Evolutionary conservation across 2,113 vertebrate species (phyloP).

Genomic region (Takifugu bimaculatus): DNA sequence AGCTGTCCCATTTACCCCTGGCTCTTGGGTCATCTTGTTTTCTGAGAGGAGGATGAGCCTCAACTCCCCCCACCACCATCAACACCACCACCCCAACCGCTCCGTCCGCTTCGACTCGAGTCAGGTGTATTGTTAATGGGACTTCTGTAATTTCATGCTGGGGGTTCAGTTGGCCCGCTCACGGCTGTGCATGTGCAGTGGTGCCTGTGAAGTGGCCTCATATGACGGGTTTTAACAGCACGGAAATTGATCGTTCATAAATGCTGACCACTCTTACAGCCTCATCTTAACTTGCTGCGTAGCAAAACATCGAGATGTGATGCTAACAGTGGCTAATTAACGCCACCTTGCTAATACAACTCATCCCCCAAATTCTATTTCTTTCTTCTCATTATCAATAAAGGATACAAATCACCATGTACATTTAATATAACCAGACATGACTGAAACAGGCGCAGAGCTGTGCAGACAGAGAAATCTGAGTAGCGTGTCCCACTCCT

Average conservation of each 20-base stretch:
- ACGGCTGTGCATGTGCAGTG: conserved; percentile 18
- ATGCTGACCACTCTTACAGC: conserved; percentile 12
- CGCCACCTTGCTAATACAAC: too few relatives aligned
- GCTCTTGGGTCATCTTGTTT: conserved; percentile 40
- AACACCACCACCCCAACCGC: conserved; percentile 2
- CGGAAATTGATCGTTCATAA: conserved; percentile 45
- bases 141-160: conserved; percentile 71
- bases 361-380: too few relatives aligned
- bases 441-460: not conserved
- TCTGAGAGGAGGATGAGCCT: conserved; percentile 34
- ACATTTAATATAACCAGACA: not conserved
- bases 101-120: too few relatives aligned
- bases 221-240: conserved; percentile 26
- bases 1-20: conserved; percentile 18
- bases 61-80: conserved; percentile 15
- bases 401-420: not conserved
- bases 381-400: too few relatives aligned
- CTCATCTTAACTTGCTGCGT: conserved; percentile 24
- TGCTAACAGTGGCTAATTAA: not conserved
- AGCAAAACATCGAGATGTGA: conserved; percentile 31
- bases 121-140: conserved; percentile 64
- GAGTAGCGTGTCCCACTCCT: conserved; percentile 36
- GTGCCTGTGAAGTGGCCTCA: conserved; percentile 44
- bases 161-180: conserved; percentile 22
- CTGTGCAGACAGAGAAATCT: conserved; percentile 13